Conservation (phyloP, 2,113 vertebrate species). For the Willisornis vidua region DNA sequence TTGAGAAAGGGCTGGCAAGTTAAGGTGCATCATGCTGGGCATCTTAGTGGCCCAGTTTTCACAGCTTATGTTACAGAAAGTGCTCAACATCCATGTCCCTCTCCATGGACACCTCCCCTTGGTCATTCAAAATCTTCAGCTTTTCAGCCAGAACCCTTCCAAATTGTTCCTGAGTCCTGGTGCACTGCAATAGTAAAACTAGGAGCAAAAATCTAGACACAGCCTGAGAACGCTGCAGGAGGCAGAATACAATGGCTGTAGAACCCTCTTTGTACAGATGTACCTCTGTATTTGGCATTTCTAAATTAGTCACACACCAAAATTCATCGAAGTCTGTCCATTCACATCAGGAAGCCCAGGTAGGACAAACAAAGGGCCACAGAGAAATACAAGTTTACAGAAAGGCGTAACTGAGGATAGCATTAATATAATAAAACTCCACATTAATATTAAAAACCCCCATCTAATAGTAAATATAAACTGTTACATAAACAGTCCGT, state of each 20-base stretch:
- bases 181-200: not conserved
- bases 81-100: not conserved
- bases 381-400: not conserved
- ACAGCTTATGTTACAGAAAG: conserved; percentile 54
- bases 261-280: not conserved
- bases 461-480: not conserved
- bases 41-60: not conserved
- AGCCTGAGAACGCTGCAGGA: not conserved
- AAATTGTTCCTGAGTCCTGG: not conserved
- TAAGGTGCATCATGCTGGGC: conserved; percentile 29
- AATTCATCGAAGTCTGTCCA: not conserved
- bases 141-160: not conserved
- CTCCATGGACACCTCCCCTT: not conserved
- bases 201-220: not conserved
- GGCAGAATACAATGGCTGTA: not conserved
- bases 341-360: not conserved
- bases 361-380: not conserved
- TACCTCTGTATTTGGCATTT: not conserved
- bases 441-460: not conserved
- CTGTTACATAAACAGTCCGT: not conserved
- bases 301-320: not conserved
- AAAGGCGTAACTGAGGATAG: not conserved
- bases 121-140: not conserved
- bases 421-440: not conserved
- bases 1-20: not conserved